Evolutionary conservation across 2,113 vertebrate species (phyloP).

Genomic region (Tetrao urogallus): DNA sequence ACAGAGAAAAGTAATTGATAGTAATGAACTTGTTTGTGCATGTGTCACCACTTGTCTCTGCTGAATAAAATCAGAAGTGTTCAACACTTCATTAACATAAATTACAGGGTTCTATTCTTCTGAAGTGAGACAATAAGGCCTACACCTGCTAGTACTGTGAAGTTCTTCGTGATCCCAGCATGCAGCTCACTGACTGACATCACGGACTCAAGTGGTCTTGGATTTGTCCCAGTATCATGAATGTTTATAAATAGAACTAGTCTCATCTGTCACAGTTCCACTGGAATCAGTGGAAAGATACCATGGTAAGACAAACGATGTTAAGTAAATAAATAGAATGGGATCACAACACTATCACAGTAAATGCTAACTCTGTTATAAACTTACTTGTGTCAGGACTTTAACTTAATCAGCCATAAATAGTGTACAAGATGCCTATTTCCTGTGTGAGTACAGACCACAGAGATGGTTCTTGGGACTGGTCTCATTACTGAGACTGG

Average conservation of each 20-base stretch:
- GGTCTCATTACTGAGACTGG: neutral
- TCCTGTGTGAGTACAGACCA: neutral
- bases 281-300: neutral
- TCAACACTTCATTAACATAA: slow-evolving; percentile 69
- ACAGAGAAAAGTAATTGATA: slow-evolving; percentile 65
- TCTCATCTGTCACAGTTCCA: neutral
- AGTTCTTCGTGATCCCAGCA: slow-evolving; percentile 6
- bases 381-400: neutral
- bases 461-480: neutral
- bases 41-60: slow-evolving; percentile 60
- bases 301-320: neutral
- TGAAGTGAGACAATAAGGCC: slow-evolving; percentile 44
- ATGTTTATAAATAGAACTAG: neutral
- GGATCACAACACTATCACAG: neutral
- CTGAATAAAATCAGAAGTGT: slow-evolving; percentile 66
- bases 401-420: neutral
- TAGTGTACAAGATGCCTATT: neutral
- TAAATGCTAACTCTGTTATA: neutral
- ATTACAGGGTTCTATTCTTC: slow-evolving; percentile 58
- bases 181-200: slow-evolving; percentile 11
- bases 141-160: slow-evolving; percentile 54
- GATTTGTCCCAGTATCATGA: slow-evolving; percentile 33
- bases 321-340: neutral
- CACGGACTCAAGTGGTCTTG: neutral
- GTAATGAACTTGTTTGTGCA: slow-evolving; percentile 68